Evolutionary conservation across 2,797 vertebrate genomes (phyloP).

Genomic region (Ptychobarbus kaznakovi): DNA sequence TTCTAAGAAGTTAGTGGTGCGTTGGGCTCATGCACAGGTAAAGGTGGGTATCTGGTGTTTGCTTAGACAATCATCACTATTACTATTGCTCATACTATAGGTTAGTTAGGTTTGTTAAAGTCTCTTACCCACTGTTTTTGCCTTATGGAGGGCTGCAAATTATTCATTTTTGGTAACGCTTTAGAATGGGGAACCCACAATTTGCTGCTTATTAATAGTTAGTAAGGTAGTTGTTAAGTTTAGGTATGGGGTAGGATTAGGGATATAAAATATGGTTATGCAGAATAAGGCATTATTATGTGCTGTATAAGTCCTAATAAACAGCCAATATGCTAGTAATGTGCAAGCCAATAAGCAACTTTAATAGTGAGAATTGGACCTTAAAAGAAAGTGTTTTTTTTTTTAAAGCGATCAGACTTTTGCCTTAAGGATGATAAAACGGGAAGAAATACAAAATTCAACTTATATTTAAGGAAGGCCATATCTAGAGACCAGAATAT

Average conservation of each 20-base stretch:
- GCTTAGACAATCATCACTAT: not conserved
- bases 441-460: not conserved
- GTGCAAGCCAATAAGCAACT: not conserved
- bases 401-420: not conserved
- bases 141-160: not conserved
- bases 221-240: not conserved
- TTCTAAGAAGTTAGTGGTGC: constrained; percentile 95
- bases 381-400: not conserved
- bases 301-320: not conserved
- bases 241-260: not conserved
- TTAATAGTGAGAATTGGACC: not conserved
- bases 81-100: not conserved
- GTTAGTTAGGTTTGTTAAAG: not conserved
- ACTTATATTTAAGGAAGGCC: not conserved
- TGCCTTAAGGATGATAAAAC: not conserved
- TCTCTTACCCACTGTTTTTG: not conserved
- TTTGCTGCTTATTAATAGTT: not conserved
- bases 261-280: not conserved
- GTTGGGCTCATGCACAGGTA: constrained; percentile 94
- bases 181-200: not conserved
- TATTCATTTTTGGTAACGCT: not conserved
- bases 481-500: not conserved
- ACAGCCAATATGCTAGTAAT: not conserved
- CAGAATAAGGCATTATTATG: not conserved
- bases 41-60: constrained; percentile 76